These are phyloP conservation scores for Harpegnathos saltator DNA, from an alignment of 1,140 invertebrate species.

Conservation along the genomic window DNA sequence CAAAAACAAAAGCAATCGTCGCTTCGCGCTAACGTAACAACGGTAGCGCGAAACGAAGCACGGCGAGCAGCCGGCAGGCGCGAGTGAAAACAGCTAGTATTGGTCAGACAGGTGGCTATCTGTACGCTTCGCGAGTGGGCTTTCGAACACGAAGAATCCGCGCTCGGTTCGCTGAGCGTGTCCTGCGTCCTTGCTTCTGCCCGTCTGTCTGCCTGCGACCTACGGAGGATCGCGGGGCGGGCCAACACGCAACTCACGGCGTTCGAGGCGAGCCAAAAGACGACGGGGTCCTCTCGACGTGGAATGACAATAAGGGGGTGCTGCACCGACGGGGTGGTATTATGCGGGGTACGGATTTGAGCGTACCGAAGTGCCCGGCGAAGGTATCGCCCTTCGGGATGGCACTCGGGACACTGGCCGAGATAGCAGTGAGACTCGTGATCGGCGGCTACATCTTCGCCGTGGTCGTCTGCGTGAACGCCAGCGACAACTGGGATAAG, in stretches of 20 bases:
- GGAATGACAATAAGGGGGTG: conserved; percentile 81
- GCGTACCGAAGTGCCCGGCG: conserved; percentile 56
- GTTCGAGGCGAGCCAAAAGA: not conserved
- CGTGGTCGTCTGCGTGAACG: conserved; percentile 78
- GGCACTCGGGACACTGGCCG: conserved; percentile 77
- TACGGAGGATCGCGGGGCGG: not conserved
- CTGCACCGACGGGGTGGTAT: conserved; percentile 69
- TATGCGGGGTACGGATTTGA: conserved; percentile 78
- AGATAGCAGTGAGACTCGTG: conserved; percentile 78
- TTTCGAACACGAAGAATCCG: conserved; percentile 2
- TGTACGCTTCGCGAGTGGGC: not conserved
- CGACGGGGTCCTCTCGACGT: conserved; percentile 65
- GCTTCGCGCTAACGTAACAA: conserved; percentile 2
- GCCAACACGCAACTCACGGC: not conserved
- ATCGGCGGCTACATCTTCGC: conserved; percentile 79
- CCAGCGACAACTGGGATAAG: conserved; percentile 83
- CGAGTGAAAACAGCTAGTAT: not conserved
- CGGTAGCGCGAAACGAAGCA: conserved; percentile 1
- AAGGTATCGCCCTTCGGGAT: conserved; percentile 73
- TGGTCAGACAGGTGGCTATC: conserved; percentile 16
- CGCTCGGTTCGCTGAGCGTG: conserved; percentile 57
- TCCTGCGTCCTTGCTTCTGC: conserved; percentile 17
- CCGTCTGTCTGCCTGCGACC: too few relatives aligned
- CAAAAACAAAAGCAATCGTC: too few relatives aligned
- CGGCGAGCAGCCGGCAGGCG: not conserved